Base-by-base conservation (phyloP, 2,797 vertebrate species). In the Chaenodraco wilsoni region DNA sequence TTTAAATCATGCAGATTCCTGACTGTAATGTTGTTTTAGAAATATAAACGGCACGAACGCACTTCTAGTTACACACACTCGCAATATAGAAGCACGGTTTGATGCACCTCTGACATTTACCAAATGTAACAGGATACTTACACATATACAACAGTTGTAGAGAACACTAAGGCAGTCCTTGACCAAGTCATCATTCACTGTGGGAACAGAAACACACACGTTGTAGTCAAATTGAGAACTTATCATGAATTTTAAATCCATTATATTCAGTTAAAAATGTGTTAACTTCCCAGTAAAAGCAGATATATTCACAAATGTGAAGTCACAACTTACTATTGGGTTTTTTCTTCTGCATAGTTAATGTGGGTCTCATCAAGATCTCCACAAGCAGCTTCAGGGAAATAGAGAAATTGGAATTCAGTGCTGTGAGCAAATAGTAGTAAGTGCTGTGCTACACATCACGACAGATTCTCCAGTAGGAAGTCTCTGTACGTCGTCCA, bases 131-230 rank as follows among this genome's bases (percentile, higher is more conserved):
- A 5, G 10, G 50, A 79, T 78, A 97, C 98, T 96, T 96, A 99
- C 98, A 94, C 98, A 99, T 90, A 99, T 97, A 88, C 98, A 99
- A 43, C 97, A 98, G 92, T 99, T 99, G 94, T 99, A 99, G 75
- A 99, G 95, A 93, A 99, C 96, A 89, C 97, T 99, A 90, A 99
- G 94, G 91, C 97, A 98, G 92, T 99, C 98, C 93, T 99, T 99
- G 79, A 98, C 96, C 88, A 99, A 91, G 87, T 99, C 97, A 87
- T 99, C 98, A 52, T 96, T 97, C 95, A 99, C 98, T 99, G 93
- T 59, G 71, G 51, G 17, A 45, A 77, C 3, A 88, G 17, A 89
- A 68, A 74, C 58, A 82, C 5, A 33, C 1, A 70, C 2, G 40
- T 73, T 51, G 33, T 37, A 45, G 33, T 55, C 8, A 65, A 21